phyloP scores from a whole-genome alignment of 2,888 invertebrate species.

The Drosophila fungiperda region DNA sequence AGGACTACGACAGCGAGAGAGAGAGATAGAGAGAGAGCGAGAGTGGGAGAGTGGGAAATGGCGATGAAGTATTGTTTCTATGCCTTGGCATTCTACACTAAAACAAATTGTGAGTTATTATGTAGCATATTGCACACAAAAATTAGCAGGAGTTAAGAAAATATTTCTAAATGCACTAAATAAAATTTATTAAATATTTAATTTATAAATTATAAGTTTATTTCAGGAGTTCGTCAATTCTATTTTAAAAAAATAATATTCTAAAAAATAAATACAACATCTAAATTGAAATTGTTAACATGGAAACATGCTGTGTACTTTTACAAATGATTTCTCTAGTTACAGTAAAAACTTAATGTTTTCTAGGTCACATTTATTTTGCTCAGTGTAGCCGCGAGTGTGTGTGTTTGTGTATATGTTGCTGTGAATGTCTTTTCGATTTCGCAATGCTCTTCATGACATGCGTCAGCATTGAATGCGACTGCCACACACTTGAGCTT shows the following conservation, averaged over 20 bases:
- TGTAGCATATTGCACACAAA: not conserved
- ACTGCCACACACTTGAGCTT: constrained; percentile 58
- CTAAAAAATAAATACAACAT: not conserved
- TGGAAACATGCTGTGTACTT: not conserved
- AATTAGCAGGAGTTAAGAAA: not conserved
- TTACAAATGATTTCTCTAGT: not conserved
- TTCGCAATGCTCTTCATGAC: constrained; percentile 54
- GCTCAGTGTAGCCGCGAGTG: not conserved
- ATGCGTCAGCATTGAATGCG: constrained; percentile 49
- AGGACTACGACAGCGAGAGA: not conserved
- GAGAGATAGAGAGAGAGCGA: not conserved
- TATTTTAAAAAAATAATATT: not conserved
- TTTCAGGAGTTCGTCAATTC: not conserved
- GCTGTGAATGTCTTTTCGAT: constrained; percentile 59
- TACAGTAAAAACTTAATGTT: not conserved
- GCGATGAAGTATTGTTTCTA: constrained; percentile 36
- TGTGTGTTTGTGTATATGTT: not conserved
- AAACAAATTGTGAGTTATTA: not conserved
- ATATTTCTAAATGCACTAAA: not conserved
- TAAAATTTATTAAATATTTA: too few species aligned
- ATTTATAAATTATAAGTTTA: not conserved
- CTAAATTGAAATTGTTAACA: not conserved
- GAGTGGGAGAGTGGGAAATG: constrained; percentile 11
- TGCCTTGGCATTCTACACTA: constrained; percentile 19
- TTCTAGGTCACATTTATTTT: not conserved